Base-by-base conservation (phyloP, 2,113 vertebrate genomes). In the Erythrocebus patas region DNA sequence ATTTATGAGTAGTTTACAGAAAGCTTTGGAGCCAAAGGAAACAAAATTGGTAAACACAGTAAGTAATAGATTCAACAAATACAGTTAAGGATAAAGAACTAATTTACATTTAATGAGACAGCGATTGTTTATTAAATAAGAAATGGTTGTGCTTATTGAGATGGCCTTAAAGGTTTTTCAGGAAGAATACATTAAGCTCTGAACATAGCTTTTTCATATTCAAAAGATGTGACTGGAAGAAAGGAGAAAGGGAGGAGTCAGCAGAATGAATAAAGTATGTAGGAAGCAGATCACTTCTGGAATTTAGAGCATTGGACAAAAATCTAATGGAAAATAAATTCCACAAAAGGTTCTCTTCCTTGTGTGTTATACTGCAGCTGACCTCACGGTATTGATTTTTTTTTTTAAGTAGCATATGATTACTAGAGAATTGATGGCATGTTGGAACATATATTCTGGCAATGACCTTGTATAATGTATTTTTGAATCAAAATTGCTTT, bases 51-150 rank as follows among this genome's bases (percentile, higher is more conserved):
- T 98, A 98, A 98, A 98, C 98, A 98, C 91, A 93, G 93, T 97
- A 98, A 98, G 98, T 98, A 98, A 98, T 95, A 98, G 96, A 98
- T 98, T 98, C 97, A 98, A 98, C 97, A 98, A 98, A 98, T 94
- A 98, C 78, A 75, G 96, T 97, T 87, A 97, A 96, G 96, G 97
- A 98, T 98, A 98, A 98, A 98, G 97, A 97, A 97, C 97, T 98
- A 98, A 98, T 98, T 98, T 98, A 96, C 98, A 98, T 98, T 98
- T 98, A 98, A 98, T 98, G 97, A 98, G 97, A 98, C 93, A 98
- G 97, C 8, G 50, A 98, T 97, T 98, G 97, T 98, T 98, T 98
- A 98, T 98, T 98, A 98, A 98, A 98, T 96, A 97, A 97, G 97
- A 98, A 97, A 97, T 96, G 96, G 97, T 59, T 96, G 88, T 92